These are phyloP conservation scores for Cydia splendana DNA, from an alignment of 1,140 invertebrate species.

Conservation along the genomic window DNA sequence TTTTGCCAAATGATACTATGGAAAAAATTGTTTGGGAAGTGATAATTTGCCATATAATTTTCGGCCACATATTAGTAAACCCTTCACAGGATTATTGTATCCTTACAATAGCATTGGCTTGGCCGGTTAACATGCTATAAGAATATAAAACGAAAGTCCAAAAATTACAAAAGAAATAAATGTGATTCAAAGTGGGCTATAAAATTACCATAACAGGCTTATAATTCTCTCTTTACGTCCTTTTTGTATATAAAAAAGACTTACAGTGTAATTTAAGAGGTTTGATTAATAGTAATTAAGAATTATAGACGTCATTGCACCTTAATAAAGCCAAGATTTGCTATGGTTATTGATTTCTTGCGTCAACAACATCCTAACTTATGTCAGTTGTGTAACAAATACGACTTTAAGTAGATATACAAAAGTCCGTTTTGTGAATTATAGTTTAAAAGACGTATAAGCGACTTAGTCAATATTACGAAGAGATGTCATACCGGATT, in stretches of 20 bases:
- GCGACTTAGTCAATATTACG: not conserved
- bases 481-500: conserved; percentile 21
- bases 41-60: no score
- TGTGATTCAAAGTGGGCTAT: not conserved
- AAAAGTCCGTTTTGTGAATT: not conserved
- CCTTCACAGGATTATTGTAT: not conserved
- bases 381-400: not conserved
- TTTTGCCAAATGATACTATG: no score
- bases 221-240: not conserved
- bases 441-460: not conserved
- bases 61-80: not conserved
- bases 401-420: not conserved
- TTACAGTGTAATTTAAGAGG: not conserved
- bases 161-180: not conserved
- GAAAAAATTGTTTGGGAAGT: no score
- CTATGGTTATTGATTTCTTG: not conserved
- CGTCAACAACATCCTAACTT: no score
- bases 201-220: conserved; percentile 10
- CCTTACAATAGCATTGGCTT: not conserved
- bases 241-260: not conserved
- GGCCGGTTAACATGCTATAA: not conserved
- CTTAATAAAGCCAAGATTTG: not conserved
- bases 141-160: not conserved
- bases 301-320: not conserved
- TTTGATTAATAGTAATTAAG: conserved; percentile 3